Percentiles rank a stretch among this genome's conserved stretches.
phyloP scores from a whole-genome alignment of 2,113 vertebrate genomes.

The Pelecanus crispus region DNA sequence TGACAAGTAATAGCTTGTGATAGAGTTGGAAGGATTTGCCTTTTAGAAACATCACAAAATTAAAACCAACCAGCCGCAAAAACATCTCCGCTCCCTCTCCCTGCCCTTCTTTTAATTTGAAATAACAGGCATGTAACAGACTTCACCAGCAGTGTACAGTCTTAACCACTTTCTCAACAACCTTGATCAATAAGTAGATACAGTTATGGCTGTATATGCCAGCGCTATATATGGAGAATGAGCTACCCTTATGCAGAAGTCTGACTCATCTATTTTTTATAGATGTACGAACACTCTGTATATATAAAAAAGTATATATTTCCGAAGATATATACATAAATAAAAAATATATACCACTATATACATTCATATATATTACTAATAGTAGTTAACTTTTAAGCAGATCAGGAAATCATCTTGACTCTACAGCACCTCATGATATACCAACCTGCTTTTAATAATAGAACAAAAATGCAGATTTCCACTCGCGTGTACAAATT shows the following conservation, averaged over 20 bases:
- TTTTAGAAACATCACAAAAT: not conserved
- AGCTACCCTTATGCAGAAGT: not conserved
- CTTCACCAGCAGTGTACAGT: not conserved
- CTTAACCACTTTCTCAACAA: not conserved
- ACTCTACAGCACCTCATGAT: not conserved
- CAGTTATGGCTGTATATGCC: not conserved
- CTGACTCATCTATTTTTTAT: not conserved
- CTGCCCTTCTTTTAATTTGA: not conserved
- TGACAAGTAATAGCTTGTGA: not conserved
- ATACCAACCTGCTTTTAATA: constrained; percentile 13
- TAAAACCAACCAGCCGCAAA: not conserved
- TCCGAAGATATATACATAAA: not conserved
- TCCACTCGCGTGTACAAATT: not conserved
- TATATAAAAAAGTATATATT: not conserved
- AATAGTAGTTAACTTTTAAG: not conserved
- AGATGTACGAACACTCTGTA: not conserved
- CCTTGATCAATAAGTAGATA: not conserved
- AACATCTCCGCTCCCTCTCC: not conserved
- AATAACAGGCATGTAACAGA: not conserved
- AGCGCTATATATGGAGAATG: not conserved
- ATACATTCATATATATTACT: not conserved
- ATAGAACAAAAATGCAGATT: not conserved
- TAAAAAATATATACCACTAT: not conserved
- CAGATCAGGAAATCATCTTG: not conserved
- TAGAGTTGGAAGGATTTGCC: not conserved